These are phyloP conservation scores for Hycleus cichorii DNA, from an alignment of 1,140 invertebrate species.

Conservation along the genomic window DNA sequence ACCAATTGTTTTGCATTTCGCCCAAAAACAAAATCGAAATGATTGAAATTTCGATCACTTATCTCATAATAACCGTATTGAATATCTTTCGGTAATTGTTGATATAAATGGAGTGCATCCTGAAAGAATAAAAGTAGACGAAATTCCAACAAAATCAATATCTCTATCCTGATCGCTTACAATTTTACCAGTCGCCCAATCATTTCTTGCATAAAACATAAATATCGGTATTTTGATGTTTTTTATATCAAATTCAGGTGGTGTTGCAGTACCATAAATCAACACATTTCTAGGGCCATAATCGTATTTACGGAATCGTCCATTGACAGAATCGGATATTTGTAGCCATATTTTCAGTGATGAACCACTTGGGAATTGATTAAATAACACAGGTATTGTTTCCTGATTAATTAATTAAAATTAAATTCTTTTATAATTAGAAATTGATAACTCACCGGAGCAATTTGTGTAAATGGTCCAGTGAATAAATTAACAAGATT, in stretches of 20 bases:
- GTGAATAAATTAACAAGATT: slow-evolving; percentile 29
- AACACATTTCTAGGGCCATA: slow-evolving; percentile 30
- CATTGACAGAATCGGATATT: slow-evolving; percentile 24
- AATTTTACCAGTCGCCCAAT: slow-evolving; percentile 32
- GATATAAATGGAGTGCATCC: slow-evolving; percentile 33
- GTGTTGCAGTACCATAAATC: slow-evolving; percentile 26
- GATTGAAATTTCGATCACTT: slow-evolving; percentile 55
- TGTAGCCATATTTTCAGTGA: slow-evolving; percentile 32
- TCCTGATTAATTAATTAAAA: slow-evolving; percentile 23
- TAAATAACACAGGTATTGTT: slow-evolving; percentile 34
- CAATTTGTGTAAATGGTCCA: slow-evolving; percentile 31
- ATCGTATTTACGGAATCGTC: slow-evolving; percentile 32
- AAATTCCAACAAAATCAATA: too few relatives aligned
- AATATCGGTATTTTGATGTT: slow-evolving; percentile 33
- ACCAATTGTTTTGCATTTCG: slow-evolving; percentile 50
- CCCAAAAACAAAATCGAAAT: slow-evolving; percentile 65
- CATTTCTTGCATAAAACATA: slow-evolving; percentile 31
- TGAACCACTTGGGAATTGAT: slow-evolving; percentile 36
- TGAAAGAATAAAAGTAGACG: slow-evolving; percentile 15
- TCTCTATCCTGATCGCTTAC: slow-evolving; percentile 8
- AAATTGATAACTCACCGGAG: slow-evolving; percentile 23
- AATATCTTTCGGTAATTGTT: slow-evolving; percentile 20
- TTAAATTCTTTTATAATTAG: not conserved
- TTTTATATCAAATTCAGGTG: slow-evolving; percentile 33
- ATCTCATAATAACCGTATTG: slow-evolving; percentile 39